Conservation (phyloP, 2,888 invertebrate genomes). For the Aspidiotus rigidus region DNA sequence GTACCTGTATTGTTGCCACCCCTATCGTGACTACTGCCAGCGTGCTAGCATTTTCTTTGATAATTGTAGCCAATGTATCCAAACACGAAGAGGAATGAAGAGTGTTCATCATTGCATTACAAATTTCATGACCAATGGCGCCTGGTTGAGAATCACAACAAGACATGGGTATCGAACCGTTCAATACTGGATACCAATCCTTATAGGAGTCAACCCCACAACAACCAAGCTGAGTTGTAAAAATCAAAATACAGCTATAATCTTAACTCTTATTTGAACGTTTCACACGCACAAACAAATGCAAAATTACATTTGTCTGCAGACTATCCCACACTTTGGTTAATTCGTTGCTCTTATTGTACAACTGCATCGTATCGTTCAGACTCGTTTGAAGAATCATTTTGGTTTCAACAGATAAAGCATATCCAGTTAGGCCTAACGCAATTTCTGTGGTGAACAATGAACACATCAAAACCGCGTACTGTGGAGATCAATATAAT, state of each 20-base stretch:
- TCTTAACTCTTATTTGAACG: no score
- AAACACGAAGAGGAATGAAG: conserved; percentile 36
- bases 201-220: conserved; percentile 36
- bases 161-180: conserved; percentile 37
- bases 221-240: conserved; percentile 33
- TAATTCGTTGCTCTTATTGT: conserved; percentile 36
- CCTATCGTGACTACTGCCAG: conserved; percentile 36
- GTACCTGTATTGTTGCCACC: conserved; percentile 37
- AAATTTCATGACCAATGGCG: conserved; percentile 35
- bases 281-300: no score
- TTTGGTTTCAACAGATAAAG: conserved; percentile 35
- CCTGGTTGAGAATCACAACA: conserved; percentile 37
- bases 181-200: conserved; percentile 37
- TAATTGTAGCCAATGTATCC: conserved; percentile 34
- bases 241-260: background rate
- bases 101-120: conserved; percentile 30
- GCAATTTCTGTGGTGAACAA: conserved; percentile 46
- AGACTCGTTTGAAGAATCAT: conserved; percentile 36
- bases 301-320: conserved; percentile 36
- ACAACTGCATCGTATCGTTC: conserved; percentile 37
- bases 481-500: conserved; percentile 38
- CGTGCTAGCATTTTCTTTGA: conserved; percentile 36
- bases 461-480: conserved; percentile 42
- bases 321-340: conserved; percentile 38
- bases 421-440: conserved; percentile 42